Conservation (phyloP, 2,113 vertebrate species). For the Lates calcarifer region DNA sequence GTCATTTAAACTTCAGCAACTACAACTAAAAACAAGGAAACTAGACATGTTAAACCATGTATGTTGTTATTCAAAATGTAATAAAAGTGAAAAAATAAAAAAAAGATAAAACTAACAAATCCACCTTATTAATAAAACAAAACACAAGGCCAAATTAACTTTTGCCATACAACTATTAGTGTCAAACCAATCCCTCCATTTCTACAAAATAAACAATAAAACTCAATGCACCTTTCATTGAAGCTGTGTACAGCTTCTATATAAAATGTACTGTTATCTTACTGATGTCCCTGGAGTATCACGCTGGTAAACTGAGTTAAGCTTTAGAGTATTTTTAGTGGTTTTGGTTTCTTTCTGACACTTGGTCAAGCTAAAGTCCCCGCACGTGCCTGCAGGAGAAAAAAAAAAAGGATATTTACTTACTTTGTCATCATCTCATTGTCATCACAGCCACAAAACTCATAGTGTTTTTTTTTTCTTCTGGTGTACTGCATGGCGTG, state of each 20-base stretch:
- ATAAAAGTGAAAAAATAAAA: not conserved
- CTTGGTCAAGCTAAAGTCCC: conserved; percentile 87
- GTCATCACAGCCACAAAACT: not conserved
- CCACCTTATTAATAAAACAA: not conserved
- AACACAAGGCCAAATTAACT: not conserved
- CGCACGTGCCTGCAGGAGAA: conserved; percentile 90
- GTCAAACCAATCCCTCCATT: not conserved
- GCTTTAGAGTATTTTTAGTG: conserved; percentile 85
- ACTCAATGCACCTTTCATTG: not conserved
- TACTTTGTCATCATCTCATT: conserved; percentile 48
- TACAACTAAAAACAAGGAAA: not conserved
- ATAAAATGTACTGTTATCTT: conserved; percentile 10
- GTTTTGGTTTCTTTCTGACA: conserved; percentile 5
- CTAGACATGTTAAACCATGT: conserved; percentile 13
- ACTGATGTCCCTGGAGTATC: conserved; percentile 37
- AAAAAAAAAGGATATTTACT: conserved; percentile 52
- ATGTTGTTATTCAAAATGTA: not conserved
- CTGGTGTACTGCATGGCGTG: not conserved
- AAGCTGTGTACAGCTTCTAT: conserved; percentile 6
- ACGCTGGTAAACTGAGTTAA: conserved; percentile 29
- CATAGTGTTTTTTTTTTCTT: not conserved
- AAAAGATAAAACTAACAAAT: not conserved
- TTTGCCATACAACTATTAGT: conserved; percentile 14
- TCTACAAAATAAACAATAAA: conserved; percentile 16
- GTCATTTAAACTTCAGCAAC: conserved; percentile 7